Evolutionary conservation across 2,113 vertebrate species (phyloP), one percentile per base, ranked within the genome.

Genomic region (Muntiacus muntjak): DNA sequence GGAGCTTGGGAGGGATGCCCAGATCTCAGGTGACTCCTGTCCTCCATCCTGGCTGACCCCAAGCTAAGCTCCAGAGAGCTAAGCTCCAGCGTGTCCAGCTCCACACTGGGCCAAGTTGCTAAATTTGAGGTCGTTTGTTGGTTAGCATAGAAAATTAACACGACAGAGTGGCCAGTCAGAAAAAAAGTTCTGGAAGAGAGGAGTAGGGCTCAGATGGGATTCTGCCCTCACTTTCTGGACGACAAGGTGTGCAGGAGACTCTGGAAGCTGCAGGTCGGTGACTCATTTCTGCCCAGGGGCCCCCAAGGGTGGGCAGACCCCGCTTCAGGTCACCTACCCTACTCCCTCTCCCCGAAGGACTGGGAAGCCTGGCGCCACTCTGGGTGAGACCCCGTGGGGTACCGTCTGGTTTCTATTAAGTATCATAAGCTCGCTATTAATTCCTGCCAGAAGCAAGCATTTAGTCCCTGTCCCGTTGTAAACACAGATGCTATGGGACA

Each of bases 331-430:
- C 78, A 89, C 50, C 36, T 47, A 54, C 25, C 43, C 60, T 3
- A 14, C 30, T 11, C 1, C 15, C 16, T 55, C 23, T 83, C 87
- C n/a, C 40, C 5, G 43, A 60, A 71, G 87, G 13, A 54, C 3
- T 25, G 82, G 89, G 74, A 62, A 83, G 67, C 19, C 93, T 86
- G 60, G 94, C 2, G 21, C 55, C 40, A 26, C 67, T 45, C 94
- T 2, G 47, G 43, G 55, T 5, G 50, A 88, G 96, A 91, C 26
- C 47, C 54, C 0, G 8, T 13, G 71, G 54, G 55, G 71, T 78
- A 40, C 30, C 12, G n/a, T 67, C 87, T 94, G 89, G 47, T 52
- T 96, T 96, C 81, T 64, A 89, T 91, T 91, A 96, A 96, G 54
- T 94, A 67, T 94, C 86, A 50, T 55, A 55, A 30, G 54, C 67